A percentile compares a stretch with the other conserved stretches of the same genome.
phyloP scores from a whole-genome alignment of 2,888 invertebrate species.

The Tenodera sinensis region DNA sequence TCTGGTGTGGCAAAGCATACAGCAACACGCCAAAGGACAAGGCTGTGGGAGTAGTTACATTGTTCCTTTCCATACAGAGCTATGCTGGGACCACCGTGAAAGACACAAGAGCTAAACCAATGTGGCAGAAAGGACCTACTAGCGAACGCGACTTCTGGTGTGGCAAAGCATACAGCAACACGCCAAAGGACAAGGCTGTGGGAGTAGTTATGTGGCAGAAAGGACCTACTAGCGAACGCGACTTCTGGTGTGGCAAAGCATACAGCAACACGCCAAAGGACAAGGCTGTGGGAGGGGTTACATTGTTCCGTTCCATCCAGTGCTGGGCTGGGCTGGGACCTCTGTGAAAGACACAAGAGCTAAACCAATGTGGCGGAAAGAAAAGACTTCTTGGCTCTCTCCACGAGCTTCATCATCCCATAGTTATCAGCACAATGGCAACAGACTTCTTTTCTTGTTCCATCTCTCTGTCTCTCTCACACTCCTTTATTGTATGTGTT shows the following conservation, averaged over 20 bases:
- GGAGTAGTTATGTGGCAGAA: too few species aligned
- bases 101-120: neutral
- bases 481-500: neutral
- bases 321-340: neutral
- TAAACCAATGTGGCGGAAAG: conserved; percentile 23
- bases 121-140: conserved; percentile 21
- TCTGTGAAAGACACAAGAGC: neutral
- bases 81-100: too few species aligned
- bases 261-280: neutral
- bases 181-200: too few species aligned
- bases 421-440: conserved; percentile 32
- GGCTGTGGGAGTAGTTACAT: too few species aligned
- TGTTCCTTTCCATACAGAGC: neutral
- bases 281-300: neutral
- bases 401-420: conserved; percentile 30
- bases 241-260: neutral
- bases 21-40: too few species aligned
- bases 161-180: too few species aligned
- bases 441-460: conserved; percentile 15
- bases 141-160: too few species aligned
- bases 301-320: neutral
- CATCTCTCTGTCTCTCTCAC: conserved; percentile 15
- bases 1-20: too few species aligned
- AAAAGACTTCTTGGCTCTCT: conserved; percentile 20
- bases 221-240: neutral